Conservation (phyloP, 2,888 invertebrate genomes). For the Eustalomyia histrio region DNA sequence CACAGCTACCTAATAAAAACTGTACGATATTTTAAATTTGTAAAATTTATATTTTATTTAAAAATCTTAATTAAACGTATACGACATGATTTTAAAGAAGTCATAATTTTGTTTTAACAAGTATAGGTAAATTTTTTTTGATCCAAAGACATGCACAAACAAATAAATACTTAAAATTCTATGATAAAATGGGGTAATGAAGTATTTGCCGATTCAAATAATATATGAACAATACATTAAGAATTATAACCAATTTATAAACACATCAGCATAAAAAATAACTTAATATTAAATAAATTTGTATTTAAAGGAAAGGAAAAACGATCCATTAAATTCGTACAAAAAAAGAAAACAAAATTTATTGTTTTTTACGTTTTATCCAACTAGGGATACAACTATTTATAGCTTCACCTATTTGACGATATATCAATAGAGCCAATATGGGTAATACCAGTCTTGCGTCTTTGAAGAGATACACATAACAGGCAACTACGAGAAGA, state of each 20-base stretch:
- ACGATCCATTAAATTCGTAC: background rate
- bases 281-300: background rate
- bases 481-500: slow-evolving; percentile 87
- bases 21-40: background rate
- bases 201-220: slow-evolving; percentile 1
- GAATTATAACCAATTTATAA: slow-evolving; percentile 4
- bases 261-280: slow-evolving; percentile 1
- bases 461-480: slow-evolving; percentile 90
- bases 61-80: slow-evolving; percentile 36
- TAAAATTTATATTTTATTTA: slow-evolving; percentile 49
- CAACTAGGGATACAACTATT: slow-evolving; percentile 82
- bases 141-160: slow-evolving; percentile 51
- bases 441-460: slow-evolving; percentile 90
- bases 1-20: too few relatives aligned
- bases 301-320: slow-evolving; percentile 4
- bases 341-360: slow-evolving; percentile 41
- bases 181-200: background rate
- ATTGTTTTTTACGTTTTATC: slow-evolving; percentile 79
- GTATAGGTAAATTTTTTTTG: slow-evolving; percentile 9
- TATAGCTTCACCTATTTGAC: slow-evolving; percentile 86
- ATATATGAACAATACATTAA: background rate
- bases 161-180: slow-evolving; percentile 32
- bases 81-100: slow-evolving; percentile 33
- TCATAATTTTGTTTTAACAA: slow-evolving; percentile 22
- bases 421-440: slow-evolving; percentile 87